Conservation (phyloP, 2,888 invertebrate genomes). For the Acronicta leporina region DNA sequence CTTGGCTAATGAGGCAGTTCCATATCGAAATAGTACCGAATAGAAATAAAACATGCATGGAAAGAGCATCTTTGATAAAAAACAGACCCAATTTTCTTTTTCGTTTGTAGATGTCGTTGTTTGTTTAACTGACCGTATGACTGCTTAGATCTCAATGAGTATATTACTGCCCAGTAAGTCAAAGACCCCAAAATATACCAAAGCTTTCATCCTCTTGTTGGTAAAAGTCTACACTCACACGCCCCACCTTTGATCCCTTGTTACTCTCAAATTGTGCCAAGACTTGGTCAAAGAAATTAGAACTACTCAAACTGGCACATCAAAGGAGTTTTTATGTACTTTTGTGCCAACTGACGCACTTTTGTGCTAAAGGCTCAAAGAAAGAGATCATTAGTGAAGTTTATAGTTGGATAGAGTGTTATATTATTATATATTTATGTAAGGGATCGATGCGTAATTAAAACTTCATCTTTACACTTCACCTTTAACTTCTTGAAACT, state of each 20-base stretch:
- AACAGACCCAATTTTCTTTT: too few relatives aligned
- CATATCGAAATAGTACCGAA: too few relatives aligned
- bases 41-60: too few relatives aligned
- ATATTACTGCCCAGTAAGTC: constrained; percentile 1
- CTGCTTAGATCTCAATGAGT: neutral
- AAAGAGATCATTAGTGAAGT: neutral
- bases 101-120: neutral
- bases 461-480: too few relatives aligned
- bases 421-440: neutral
- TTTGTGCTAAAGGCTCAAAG: constrained; percentile 5
- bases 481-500: too few relatives aligned
- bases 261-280: constrained; percentile 34
- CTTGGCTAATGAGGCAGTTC: too few relatives aligned
- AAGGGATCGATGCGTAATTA: too few relatives aligned
- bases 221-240: constrained; percentile 20
- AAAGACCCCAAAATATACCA: constrained; percentile 8
- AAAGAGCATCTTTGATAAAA: too few relatives aligned
- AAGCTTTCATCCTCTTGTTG: constrained; percentile 1
- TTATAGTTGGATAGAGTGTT: neutral
- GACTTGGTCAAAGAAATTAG: constrained; percentile 40
- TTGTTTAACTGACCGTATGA: neutral
- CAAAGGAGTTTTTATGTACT: constrained; percentile 17
- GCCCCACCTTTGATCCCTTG: constrained; percentile 47
- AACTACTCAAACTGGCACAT: constrained; percentile 29
- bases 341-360: constrained; percentile 8